A percentile compares a stretch with the other conserved stretches of the same genome.
phyloP scores from a whole-genome alignment of 2,797 vertebrate species.

The Xenentodon cancila region DNA sequence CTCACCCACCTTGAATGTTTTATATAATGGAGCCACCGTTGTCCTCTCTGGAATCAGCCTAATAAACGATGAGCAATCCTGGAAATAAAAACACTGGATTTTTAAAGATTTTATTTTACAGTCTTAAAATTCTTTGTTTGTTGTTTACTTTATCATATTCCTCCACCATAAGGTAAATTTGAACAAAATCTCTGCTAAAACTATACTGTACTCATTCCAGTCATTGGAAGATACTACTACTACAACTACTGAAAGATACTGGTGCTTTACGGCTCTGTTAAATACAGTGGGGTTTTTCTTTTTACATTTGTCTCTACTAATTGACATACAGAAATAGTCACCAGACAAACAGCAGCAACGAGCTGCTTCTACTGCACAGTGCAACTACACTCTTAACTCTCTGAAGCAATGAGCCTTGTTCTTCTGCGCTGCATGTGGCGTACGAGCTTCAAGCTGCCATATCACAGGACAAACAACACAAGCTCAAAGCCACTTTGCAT shows the following conservation, averaged over 20 bases:
- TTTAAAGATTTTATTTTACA: conserved; percentile 50
- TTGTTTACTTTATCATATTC: conserved; percentile 43
- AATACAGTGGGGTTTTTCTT: conserved; percentile 37
- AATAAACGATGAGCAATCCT: conserved; percentile 67
- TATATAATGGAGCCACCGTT: conserved; percentile 64
- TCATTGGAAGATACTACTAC: neutral
- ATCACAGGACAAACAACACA: conserved; percentile 23
- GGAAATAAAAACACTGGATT: conserved; percentile 52
- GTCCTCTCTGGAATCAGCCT: conserved; percentile 53
- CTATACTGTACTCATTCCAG: conserved; percentile 11
- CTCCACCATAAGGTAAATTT: conserved; percentile 13
- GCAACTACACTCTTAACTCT: conserved; percentile 8
- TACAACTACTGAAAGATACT: neutral
- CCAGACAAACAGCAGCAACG: conserved; percentile 36
- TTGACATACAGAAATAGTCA: conserved; percentile 51
- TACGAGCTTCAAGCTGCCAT: conserved; percentile 18
- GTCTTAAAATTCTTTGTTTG: conserved; percentile 38
- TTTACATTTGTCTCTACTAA: conserved; percentile 49
- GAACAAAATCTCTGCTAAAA: conserved; percentile 36
- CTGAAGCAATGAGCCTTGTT: conserved; percentile 7
- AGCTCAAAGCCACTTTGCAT: conserved; percentile 37
- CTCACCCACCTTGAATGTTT: conserved; percentile 69
- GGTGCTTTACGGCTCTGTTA: conserved; percentile 23
- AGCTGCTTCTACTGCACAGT: conserved; percentile 38
- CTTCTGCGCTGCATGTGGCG: conserved; percentile 11